Base-by-base conservation (phyloP, 2,113 vertebrate species). In the Rattus rattus region DNA sequence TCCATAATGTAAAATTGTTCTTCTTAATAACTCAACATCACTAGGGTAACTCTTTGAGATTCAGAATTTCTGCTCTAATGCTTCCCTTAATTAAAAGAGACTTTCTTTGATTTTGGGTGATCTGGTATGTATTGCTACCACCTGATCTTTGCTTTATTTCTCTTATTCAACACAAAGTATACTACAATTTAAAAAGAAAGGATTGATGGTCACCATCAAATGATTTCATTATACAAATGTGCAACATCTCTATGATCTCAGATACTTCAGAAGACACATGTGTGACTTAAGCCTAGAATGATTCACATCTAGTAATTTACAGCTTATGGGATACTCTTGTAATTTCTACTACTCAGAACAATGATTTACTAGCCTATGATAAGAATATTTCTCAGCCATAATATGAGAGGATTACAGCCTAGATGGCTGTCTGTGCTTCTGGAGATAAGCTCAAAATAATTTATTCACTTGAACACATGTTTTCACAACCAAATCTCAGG, bases 1-100 rank as follows among this genome's bases (percentile, higher is more conserved):
- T 73, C 65, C 12, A 2, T 36, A 11, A 54, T 39, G 17, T 2
- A 94, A 36, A 43, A 33, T 6, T 92, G 28, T 39, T 73, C 2
- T 56, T 73, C 22, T 4, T 30, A 56, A 11, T 39, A 47, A 2
- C 4, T 79, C 30, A 77, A 0, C n/a, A 33, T 70, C n/a, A 67
- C 6, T n/a, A 65, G 39, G 28, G 0, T 0, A 4, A 3, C 30
- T 3, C 0, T 0, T 77, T 88, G 5, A 83, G 10, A 1, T 11
- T 65, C 39, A 30, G 33, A 26, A 16, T 2, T 1, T 83, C 19
- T 84, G 16, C 3, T 67, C 8, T 43, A 80, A 94, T 79, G 9
- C 43, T 79, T 2, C 1, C 12, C 24, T 36, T 36, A 47, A 94
- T 36, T 20, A 72, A 1, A 9, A 2, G 7, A 7, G 24, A 65